These are phyloP conservation scores for Cynocephalus volans DNA, from an alignment of 2,113 vertebrate species.

Conservation along the genomic window DNA sequence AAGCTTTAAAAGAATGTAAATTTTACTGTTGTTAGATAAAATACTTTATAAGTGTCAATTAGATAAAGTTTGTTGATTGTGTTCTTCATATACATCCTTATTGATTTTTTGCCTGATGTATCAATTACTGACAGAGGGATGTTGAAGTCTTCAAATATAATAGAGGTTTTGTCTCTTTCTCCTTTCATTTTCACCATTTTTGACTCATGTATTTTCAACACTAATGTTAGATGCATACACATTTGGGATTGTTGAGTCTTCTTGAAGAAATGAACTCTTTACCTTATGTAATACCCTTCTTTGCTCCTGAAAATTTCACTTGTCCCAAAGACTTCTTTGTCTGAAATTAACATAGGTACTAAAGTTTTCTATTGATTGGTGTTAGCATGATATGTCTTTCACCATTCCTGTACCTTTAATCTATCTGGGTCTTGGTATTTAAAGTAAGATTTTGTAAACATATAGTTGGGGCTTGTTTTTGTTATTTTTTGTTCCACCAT, in stretches of 20 bases:
- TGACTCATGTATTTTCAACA: conserved; percentile 37
- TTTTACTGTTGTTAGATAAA: not conserved
- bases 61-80: conserved; percentile 41
- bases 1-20: not conserved
- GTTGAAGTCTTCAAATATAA: not conserved
- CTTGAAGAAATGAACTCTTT: not conserved
- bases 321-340: not conserved
- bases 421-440: not conserved
- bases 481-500: not conserved
- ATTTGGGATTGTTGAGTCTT: not conserved
- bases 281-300: not conserved
- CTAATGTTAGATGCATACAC: not conserved
- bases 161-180: conserved; percentile 7
- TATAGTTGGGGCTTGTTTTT: not conserved
- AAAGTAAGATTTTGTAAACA: not conserved
- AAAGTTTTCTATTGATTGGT: not conserved
- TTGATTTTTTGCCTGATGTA: conserved; percentile 1
- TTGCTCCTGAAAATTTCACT: not conserved
- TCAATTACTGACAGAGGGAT: not conserved
- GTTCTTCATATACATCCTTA: not conserved
- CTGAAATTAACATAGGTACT: not conserved
- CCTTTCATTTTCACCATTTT: not conserved
- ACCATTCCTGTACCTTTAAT: not conserved
- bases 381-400: not conserved
- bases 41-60: conserved; percentile 56